Evolutionary conservation across 2,888 invertebrate genomes (phyloP).

Genomic region (Eilema griseolum): DNA sequence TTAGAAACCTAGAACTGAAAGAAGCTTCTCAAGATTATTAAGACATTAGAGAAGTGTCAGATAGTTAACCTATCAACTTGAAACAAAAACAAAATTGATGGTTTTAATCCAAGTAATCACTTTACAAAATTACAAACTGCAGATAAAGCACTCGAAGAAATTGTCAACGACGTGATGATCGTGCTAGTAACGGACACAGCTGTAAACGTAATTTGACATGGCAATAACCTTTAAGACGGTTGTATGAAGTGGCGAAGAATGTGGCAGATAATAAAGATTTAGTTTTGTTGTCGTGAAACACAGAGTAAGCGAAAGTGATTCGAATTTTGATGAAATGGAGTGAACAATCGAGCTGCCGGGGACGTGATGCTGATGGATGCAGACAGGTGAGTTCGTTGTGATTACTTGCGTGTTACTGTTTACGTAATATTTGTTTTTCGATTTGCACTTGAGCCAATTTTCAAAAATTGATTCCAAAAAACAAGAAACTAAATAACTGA

Average conservation of each 20-base stretch:
- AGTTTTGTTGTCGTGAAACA: conserved; percentile 55
- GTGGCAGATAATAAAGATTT: conserved; percentile 54
- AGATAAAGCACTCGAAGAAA: conserved; percentile 28
- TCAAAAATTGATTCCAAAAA: background rate
- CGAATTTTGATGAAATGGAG: conserved; percentile 50
- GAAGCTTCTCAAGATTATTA: conserved; percentile 33
- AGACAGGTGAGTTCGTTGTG: conserved; percentile 52
- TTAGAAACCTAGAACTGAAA: conserved; percentile 18
- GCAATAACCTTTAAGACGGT: conserved; percentile 70
- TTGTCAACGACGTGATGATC: conserved; percentile 32
- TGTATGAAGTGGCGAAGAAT: conserved; percentile 59
- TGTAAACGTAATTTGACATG: conserved; percentile 50
- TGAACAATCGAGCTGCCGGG: conserved; percentile 39
- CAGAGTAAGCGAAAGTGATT: conserved; percentile 59
- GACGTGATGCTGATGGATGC: conserved; percentile 49
- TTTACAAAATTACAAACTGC: conserved; percentile 34
- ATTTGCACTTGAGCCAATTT: background rate
- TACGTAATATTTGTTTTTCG: background rate
- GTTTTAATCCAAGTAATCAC: conserved; percentile 22
- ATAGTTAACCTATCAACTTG: conserved; percentile 38
- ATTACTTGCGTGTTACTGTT: background rate
- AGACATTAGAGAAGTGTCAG: conserved; percentile 34
- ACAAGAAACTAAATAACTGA: background rate
- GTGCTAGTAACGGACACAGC: conserved; percentile 26
- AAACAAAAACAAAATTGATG: conserved; percentile 33